A percentile compares a stretch with the other conserved stretches of the same genome.
phyloP scores from a whole-genome alignment of 2,888 invertebrate genomes.

The Acrobeloides nanus region DNA sequence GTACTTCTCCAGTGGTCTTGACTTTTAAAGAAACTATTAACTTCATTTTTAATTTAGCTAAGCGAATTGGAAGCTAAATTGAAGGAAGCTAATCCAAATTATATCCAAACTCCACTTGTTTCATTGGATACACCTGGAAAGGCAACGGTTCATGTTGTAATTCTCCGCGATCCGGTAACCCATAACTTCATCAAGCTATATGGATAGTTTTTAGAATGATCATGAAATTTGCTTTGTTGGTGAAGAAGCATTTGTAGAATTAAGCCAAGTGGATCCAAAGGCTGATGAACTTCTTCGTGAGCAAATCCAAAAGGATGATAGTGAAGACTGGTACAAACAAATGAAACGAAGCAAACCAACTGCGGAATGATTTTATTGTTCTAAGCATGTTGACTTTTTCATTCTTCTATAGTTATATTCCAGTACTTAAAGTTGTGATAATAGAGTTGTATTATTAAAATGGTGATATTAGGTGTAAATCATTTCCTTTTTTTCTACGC shows the following conservation, averaged over 20 bases:
- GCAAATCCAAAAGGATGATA: conserved; percentile 43
- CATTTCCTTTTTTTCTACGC: too few relatives aligned
- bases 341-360: background rate
- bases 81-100: conserved; percentile 64
- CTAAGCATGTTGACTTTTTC: too few relatives aligned
- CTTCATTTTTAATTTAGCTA: too few relatives aligned
- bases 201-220: conserved; percentile 67
- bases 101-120: conserved; percentile 78
- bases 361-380: background rate
- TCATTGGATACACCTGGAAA: conserved; percentile 94
- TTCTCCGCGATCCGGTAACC: conserved; percentile 79
- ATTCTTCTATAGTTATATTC: too few relatives aligned
- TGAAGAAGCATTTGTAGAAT: conserved; percentile 80
- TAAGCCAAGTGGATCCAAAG: conserved; percentile 74
- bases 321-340: conserved; percentile 31
- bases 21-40: too few relatives aligned
- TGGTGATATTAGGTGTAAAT: too few relatives aligned
- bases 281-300: conserved; percentile 71
- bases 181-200: too few relatives aligned
- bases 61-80: conserved; percentile 70
- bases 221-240: conserved; percentile 99
- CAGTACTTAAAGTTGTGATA: too few relatives aligned
- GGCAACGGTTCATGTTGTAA: conserved; percentile 88
- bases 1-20: too few relatives aligned
- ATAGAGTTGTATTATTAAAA: too few relatives aligned